These are phyloP conservation scores for Folsomia manolachei DNA, from an alignment of 2,888 invertebrate genomes.

Conservation along the genomic window DNA sequence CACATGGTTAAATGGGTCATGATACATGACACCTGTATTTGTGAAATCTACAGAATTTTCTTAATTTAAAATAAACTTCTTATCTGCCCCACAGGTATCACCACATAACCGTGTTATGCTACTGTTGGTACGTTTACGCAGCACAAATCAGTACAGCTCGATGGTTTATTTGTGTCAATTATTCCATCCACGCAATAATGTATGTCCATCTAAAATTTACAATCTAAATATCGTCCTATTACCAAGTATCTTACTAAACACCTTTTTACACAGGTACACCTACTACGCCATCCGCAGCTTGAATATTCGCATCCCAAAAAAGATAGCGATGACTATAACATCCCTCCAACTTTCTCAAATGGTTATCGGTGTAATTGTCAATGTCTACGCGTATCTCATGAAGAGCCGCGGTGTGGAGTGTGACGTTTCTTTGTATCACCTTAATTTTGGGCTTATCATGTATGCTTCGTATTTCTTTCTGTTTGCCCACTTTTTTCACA, in stretches of 20 bases:
- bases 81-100: slow-evolving; percentile 63
- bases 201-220: neutral
- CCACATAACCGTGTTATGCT: slow-evolving; percentile 86
- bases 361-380: slow-evolving; percentile 82
- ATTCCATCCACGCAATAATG: slow-evolving; percentile 87
- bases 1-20: slow-evolving; percentile 1
- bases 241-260: neutral
- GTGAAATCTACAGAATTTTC: no score
- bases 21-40: no score
- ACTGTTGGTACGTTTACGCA: slow-evolving; percentile 89
- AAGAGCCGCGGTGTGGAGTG: slow-evolving; percentile 66
- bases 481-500: slow-evolving; percentile 91
- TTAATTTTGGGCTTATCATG: slow-evolving; percentile 84
- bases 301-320: slow-evolving; percentile 74
- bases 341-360: slow-evolving; percentile 56
- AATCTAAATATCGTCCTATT: slow-evolving; percentile 74
- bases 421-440: slow-evolving; percentile 78
- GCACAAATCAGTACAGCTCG: slow-evolving; percentile 85
- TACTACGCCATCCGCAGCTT: slow-evolving; percentile 77
- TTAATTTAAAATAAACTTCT: no score
- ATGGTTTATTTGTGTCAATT: slow-evolving; percentile 95
- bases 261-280: slow-evolving; percentile 8
- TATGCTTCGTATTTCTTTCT: slow-evolving; percentile 91
- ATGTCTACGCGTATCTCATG: slow-evolving; percentile 77
- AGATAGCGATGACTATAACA: slow-evolving; percentile 87